These are phyloP conservation scores for Cremastinae sp. DNA, from an alignment of 2,888 invertebrate genomes.

Conservation along the genomic window DNA sequence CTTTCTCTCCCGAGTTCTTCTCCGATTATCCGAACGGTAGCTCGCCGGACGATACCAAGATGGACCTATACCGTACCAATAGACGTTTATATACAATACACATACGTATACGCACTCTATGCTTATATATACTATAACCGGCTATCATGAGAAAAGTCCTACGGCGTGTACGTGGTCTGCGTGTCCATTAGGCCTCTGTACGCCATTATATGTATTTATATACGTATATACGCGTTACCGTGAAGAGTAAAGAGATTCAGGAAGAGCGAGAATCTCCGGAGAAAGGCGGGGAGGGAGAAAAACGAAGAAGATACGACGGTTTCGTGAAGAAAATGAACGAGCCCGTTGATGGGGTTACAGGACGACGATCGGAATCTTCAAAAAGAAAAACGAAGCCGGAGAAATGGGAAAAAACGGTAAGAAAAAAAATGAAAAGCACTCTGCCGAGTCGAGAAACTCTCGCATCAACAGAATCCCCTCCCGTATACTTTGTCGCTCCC, in stretches of 20 bases:
- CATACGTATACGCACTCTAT: neutral
- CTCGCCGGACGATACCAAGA: constrained; percentile 45
- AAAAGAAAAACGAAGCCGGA: constrained; percentile 26
- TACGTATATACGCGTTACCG: neutral
- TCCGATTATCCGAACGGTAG: constrained; percentile 57
- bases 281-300: constrained; percentile 15
- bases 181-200: constrained; percentile 49
- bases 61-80: constrained; percentile 48
- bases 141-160: constrained; percentile 48
- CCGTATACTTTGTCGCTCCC: neutral
- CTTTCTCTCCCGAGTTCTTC: constrained; percentile 25
- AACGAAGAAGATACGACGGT: constrained; percentile 33
- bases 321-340: constrained; percentile 48
- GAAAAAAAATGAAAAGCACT: constrained; percentile 36
- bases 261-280: constrained; percentile 38
- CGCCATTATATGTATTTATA: constrained; percentile 4
- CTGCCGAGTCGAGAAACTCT: constrained; percentile 31
- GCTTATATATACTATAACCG: constrained; percentile 27
- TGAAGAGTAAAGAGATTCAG: constrained; percentile 46
- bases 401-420: constrained; percentile 21
- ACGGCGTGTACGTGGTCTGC: constrained; percentile 33
- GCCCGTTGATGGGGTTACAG: constrained; percentile 37
- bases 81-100: constrained; percentile 21
- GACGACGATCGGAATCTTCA: constrained; percentile 46
- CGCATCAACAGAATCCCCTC: constrained; percentile 34